Conservation (phyloP, 2,113 vertebrate genomes). For the Rhinopomastus cyanomelas region DNA sequence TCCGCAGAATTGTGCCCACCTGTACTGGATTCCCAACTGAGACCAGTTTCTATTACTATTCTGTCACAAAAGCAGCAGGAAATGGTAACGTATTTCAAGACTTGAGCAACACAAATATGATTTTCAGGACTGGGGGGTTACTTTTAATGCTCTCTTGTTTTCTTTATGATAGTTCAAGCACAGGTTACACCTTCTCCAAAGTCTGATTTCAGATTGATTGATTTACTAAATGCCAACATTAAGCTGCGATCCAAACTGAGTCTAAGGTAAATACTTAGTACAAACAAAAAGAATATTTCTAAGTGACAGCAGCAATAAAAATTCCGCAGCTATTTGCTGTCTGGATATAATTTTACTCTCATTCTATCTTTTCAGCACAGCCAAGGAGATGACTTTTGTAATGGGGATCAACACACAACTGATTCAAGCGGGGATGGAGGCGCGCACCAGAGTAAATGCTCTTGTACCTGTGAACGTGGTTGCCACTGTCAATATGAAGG, state of each 20-base stretch:
- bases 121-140: neutral
- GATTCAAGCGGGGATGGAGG: conserved; percentile 51
- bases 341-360: neutral
- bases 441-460: conserved; percentile 1
- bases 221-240: conserved; percentile 48
- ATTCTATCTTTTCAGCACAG: conserved; percentile 30
- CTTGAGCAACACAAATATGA: neutral
- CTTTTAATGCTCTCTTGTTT: conserved; percentile 4
- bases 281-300: neutral
- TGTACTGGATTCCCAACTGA: conserved; percentile 57
- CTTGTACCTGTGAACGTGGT: conserved; percentile 38
- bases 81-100: conserved; percentile 12
- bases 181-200: conserved; percentile 45
- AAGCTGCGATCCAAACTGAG: conserved; percentile 21
- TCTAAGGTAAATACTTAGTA: conserved; percentile 48
- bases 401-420: conserved; percentile 62
- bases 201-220: conserved; percentile 31
- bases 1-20: conserved; percentile 48
- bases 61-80: conserved; percentile 30
- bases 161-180: conserved; percentile 43
- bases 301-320: neutral
- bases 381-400: conserved; percentile 50
- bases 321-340: neutral
- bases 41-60: conserved; percentile 52
- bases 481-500: conserved; percentile 25